Base-by-base conservation (phyloP, 2,888 invertebrate species). In the Holacanthella duospinosa region DNA sequence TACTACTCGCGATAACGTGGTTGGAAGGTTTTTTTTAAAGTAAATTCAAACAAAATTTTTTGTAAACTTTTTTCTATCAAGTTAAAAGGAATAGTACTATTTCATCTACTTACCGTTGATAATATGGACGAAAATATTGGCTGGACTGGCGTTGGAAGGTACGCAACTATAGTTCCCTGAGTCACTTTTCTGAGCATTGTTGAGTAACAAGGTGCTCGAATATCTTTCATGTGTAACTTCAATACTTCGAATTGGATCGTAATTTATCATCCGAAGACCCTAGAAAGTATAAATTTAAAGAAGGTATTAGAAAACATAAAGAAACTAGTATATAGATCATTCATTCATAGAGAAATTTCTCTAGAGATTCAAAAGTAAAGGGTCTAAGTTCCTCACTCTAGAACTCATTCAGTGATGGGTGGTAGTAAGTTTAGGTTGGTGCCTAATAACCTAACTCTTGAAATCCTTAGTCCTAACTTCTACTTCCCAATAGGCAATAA, bases 121-220 rank as follows among this genome's bases (percentile, higher is more conserved):
- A 77, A 92, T 89, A 79, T 92, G 91, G 74, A 93, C 89, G 79
- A 87, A 85, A 73, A 89, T 89, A 77, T 89, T 88, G 69, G 89
- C 90, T 3, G 89, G 87, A 64, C 88, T 86, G 9, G 92, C 90
- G 77, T 92, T 92, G 76, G 89, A 89, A 3, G 92, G 90, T 66
- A 87, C 86, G 77, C 93, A 93, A 43, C 89, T 89, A 77, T 91
- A 93, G 78, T 89, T 89, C 25, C 88, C 88, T n/a, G 85, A 84
- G 74, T 88, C 86, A 57, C 79, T 75, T 74, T 79, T 81, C 69
- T 84, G 82, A 21, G 80, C 80, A 69, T 77, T 78, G 65, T 78
- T 78, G 65, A 81, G 78, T 61, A 80, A 77, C 71, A 82, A 75
- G 69, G 80, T 80, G 68, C 80, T 81, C 59, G 78, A 78, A 67